phyloP scores from a whole-genome alignment of 2,113 vertebrate species.

The Serilophus lunatus region DNA sequence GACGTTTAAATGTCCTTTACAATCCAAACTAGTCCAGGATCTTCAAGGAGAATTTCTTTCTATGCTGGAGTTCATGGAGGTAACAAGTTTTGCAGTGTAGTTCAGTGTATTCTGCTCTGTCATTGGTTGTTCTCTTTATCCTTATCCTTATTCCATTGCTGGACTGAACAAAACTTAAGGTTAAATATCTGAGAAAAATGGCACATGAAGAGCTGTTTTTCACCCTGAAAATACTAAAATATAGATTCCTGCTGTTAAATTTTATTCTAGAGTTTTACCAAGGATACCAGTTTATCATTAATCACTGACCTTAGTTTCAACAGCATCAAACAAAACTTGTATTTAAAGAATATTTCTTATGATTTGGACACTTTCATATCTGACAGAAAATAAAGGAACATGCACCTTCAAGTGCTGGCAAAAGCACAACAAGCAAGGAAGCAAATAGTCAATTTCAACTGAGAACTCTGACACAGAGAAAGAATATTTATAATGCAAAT shows the following conservation, averaged over 20 bases:
- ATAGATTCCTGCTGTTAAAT: neutral
- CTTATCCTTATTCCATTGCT: neutral
- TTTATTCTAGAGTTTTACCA: neutral
- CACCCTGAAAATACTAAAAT: neutral
- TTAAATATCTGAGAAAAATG: neutral
- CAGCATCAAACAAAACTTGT: neutral
- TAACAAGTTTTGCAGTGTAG: neutral
- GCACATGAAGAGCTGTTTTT: rapidly evolving
- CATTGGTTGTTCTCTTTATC: neutral
- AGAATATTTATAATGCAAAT: neutral
- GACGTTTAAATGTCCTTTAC: neutral
- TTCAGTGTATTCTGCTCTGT: neutral
- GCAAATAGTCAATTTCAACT: neutral
- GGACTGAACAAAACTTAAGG: neutral
- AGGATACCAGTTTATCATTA: neutral
- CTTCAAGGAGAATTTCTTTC: neutral
- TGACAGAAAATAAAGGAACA: neutral
- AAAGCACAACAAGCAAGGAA: neutral
- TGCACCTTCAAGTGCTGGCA: neutral
- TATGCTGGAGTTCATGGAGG: rapidly evolving
- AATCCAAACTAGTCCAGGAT: neutral
- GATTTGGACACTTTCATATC: neutral
- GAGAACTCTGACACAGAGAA: neutral
- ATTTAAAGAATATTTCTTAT: neutral
- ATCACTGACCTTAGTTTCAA: neutral